Evolutionary conservation across 1,140 invertebrate species (phyloP), one percentile per base, ranked within the genome.

Genomic region (Drosophila kepulauana): DNA sequence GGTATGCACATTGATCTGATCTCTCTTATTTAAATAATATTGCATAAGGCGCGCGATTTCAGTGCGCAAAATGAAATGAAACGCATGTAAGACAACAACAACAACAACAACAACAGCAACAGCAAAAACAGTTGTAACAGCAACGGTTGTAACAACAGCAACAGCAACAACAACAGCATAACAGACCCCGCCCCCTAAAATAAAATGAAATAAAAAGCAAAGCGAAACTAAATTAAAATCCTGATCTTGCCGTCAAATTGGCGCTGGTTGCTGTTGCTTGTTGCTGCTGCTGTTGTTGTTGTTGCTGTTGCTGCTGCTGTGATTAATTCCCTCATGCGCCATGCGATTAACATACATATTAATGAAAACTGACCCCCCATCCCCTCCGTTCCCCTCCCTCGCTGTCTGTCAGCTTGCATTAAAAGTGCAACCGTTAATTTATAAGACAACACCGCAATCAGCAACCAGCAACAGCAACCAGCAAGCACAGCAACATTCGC

Each of bases 391-490:
- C 7, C 6, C 35, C 35, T 7, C 41, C 41, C 41, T n/a, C 41
- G 3, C 11, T 5, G 80, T 78, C 74, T 85, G 85, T 89, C 85
- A 88, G 78, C 68, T 81, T 70, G 86, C 75, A 88, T 88, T 88
- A 79, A 89, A 79, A 79, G 66, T 85, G 85, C 86, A 88, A 88
- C 85, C 85, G 85, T 89, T 89, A 88, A 88, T 88, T 88, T 88
- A 89, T 73, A 75, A 89, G 78, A 89, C 85, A 87, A 75, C 73
- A 51, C 63, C 52, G 62, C 78, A 62, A 68, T 28, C 41, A 54
- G 41, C 49, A 25, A 48, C 1, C 56, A 64, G 28, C 68, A 45
- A n/a, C 49, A 56, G 30, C 62, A 65, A 33, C 52, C 63, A 52
- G 15, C 20, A 20, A 20, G 20, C 20, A 20, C 20, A 20, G 20